Percentiles rank a stretch among this genome's conserved stretches.
Conservation (phyloP, 2,797 vertebrate genomes). For the Salmo trutta region DNA sequence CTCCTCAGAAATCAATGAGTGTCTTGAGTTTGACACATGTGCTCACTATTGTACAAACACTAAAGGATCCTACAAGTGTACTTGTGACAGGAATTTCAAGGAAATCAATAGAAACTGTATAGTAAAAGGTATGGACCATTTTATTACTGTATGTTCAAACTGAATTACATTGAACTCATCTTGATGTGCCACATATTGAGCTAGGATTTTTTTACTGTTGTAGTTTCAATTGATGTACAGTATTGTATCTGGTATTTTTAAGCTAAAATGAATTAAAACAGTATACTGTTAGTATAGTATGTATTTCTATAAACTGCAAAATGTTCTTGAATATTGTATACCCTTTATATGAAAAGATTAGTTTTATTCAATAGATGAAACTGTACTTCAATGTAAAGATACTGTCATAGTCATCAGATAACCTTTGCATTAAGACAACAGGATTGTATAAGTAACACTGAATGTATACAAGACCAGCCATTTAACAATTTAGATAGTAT, state of each 20-base stretch:
- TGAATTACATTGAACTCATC: background rate
- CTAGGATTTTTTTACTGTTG: background rate
- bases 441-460: background rate
- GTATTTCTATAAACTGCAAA: background rate
- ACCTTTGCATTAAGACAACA: too few species aligned
- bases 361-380: background rate
- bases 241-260: background rate
- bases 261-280: background rate
- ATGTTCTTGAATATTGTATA: background rate
- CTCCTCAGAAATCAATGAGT: slow-evolving; percentile 92
- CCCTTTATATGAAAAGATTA: background rate
- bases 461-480: slow-evolving; percentile 5
- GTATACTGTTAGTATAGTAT: background rate
- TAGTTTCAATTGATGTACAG: background rate
- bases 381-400: background rate
- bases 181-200: background rate
- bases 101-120: slow-evolving; percentile 87
- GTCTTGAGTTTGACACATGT: slow-evolving; percentile 90
- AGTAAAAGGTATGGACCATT: slow-evolving; percentile 85
- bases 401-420: background rate
- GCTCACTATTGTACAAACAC: slow-evolving; percentile 92
- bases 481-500: background rate
- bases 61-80: slow-evolving; percentile 94
- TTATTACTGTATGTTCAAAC: background rate
- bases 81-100: slow-evolving; percentile 92